Conservation (phyloP, 1,140 invertebrate species). For the Lepidurus packardi region DNA sequence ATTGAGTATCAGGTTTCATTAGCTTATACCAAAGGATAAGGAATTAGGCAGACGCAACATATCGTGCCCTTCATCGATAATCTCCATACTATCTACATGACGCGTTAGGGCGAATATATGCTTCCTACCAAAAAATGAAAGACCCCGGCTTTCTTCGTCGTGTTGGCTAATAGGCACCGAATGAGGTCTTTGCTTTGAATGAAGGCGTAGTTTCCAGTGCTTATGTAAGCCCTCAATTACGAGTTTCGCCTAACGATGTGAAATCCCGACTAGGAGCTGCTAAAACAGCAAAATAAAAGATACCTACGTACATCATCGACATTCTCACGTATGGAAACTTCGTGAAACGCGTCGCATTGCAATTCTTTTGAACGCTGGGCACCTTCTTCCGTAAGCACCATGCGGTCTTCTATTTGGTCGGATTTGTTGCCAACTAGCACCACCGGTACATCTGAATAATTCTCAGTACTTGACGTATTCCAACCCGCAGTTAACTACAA, state of each 20-base stretch:
- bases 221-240: conserved; percentile 13
- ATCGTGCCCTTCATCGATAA: not conserved
- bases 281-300: conserved; percentile 10
- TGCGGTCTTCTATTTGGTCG: conserved; percentile 65
- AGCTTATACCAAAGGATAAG: not conserved
- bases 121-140: conserved; percentile 26
- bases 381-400: conserved; percentile 65
- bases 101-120: conserved; percentile 9
- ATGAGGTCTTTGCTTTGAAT: not conserved
- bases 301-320: conserved; percentile 53
- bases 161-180: conserved; percentile 5
- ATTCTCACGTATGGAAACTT: conserved; percentile 74
- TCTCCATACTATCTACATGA: not conserved
- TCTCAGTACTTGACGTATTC: not conserved
- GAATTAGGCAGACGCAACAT: not conserved
- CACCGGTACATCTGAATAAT: conserved; percentile 57
- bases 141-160: conserved; percentile 24
- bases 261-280: not conserved
- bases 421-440: conserved; percentile 74
- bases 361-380: conserved; percentile 62
- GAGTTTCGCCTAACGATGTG: not conserved
- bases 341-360: conserved; percentile 72
- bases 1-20: conserved; percentile 1
- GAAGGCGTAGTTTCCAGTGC: not conserved
- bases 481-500: conserved; percentile 48